Evolutionary conservation across 2,113 vertebrate species (phyloP).

Genomic region (Sula dactylatra): DNA sequence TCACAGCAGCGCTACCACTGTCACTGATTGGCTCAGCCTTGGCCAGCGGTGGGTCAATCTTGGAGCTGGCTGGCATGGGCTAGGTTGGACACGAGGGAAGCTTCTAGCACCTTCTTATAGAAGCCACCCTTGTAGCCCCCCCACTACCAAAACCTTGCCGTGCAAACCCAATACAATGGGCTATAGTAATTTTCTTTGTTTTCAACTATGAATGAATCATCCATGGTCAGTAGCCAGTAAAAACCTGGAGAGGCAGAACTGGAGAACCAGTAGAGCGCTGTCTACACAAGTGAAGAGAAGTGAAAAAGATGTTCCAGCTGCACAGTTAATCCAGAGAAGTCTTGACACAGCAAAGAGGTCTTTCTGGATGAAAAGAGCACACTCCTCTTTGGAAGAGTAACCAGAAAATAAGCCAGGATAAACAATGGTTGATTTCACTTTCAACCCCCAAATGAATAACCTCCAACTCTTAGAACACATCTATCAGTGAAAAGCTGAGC

Average conservation of each 20-base stretch:
- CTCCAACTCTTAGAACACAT: background rate
- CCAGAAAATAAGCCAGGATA: background rate
- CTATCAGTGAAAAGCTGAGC: background rate
- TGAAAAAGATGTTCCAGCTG: background rate
- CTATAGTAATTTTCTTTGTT: background rate
- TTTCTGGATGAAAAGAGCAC: background rate
- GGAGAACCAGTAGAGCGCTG: background rate
- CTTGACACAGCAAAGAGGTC: background rate
- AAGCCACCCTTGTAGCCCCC: no score
- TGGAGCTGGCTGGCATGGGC: no score
- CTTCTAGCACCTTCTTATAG: no score
- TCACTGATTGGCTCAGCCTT: no score
- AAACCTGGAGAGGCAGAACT: background rate
- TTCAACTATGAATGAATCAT: background rate
- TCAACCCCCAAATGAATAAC: background rate
- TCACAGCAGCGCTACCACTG: no score
- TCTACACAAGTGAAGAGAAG: background rate
- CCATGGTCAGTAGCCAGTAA: background rate
- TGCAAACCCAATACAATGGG: no score
- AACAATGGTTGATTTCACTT: background rate
- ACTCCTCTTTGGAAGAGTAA: background rate
- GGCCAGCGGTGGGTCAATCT: no score
- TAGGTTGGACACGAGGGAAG: no score
- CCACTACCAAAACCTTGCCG: no score
- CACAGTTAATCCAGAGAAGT: background rate